These are phyloP conservation scores for Cyprinodon diabolis DNA, from an alignment of 2,797 vertebrate genomes.

Conservation along the genomic window DNA sequence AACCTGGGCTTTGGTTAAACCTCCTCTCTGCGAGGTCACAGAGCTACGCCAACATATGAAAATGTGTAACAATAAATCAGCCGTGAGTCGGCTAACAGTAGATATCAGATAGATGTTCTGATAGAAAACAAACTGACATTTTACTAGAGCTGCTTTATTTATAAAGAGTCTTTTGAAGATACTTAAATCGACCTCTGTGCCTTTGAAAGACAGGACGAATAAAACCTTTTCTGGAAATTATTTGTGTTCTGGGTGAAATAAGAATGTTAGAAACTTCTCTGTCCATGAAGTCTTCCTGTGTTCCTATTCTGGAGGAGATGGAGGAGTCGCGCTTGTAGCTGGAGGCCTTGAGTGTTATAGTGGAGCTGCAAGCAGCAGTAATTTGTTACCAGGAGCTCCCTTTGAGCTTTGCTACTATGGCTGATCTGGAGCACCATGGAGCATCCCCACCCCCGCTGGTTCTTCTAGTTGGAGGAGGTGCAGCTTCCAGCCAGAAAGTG, in stretches of 20 bases:
- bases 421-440: slow-evolving; percentile 18
- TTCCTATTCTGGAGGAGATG: slow-evolving; percentile 13
- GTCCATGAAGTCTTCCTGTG: neutral
- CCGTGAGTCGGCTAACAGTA: neutral
- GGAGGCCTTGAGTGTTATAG: slow-evolving; percentile 1
- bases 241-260: slow-evolving; percentile 11
- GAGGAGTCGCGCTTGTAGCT: slow-evolving; percentile 9
- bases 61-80: slow-evolving; percentile 10
- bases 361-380: neutral
- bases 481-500: slow-evolving; percentile 31
- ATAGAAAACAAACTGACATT: slow-evolving; percentile 11
- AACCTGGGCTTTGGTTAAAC: slow-evolving; percentile 1
- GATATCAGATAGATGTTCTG: neutral
- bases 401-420: slow-evolving; percentile 17
- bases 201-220: slow-evolving; percentile 15
- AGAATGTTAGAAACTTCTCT: slow-evolving; percentile 19
- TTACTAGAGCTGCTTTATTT: neutral
- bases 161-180: neutral
- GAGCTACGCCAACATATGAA: slow-evolving; percentile 1
- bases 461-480: slow-evolving; percentile 27
- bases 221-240: slow-evolving; percentile 4
- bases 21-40: slow-evolving; percentile 4
- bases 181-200: slow-evolving; percentile 2
- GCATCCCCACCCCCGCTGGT: slow-evolving; percentile 23
- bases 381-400: slow-evolving; percentile 23